These are phyloP conservation scores for Timema cristinae DNA, from an alignment of 2,888 invertebrate genomes.

Conservation along the genomic window DNA sequence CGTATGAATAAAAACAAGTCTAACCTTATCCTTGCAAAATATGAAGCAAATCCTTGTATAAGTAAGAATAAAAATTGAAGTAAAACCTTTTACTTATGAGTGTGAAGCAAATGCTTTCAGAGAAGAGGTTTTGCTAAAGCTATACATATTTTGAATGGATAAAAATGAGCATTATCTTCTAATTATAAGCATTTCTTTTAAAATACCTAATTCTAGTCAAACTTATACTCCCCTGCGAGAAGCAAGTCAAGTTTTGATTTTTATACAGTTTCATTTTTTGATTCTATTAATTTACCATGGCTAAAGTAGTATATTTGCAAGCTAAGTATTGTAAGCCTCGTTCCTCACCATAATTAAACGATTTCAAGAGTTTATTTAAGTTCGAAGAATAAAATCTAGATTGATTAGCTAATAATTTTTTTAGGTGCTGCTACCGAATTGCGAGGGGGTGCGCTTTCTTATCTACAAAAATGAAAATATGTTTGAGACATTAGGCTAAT, in stretches of 20 bases:
- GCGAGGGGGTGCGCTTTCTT: neutral
- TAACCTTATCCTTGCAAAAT: slow-evolving; percentile 3
- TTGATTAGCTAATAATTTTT: neutral
- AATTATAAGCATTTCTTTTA: neutral
- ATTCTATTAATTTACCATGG: neutral
- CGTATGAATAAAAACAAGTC: neutral
- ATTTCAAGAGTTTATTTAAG: slow-evolving; percentile 4
- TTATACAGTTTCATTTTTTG: too few species aligned
- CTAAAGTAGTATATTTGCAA: neutral
- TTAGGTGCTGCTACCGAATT: neutral
- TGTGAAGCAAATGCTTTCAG: neutral
- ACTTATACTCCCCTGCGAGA: neutral
- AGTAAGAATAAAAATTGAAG: neutral
- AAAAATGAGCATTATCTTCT: neutral
- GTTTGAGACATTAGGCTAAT: slow-evolving; percentile 1
- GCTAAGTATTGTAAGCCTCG: neutral
- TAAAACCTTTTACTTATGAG: neutral
- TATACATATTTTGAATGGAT: neutral
- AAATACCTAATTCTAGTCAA: neutral
- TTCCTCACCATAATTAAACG: neutral
- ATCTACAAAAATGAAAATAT: slow-evolving; percentile 6
- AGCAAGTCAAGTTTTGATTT: neutral
- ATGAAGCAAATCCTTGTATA: neutral
- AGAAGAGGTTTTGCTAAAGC: neutral
- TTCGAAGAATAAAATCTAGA: slow-evolving; percentile 10